A percentile compares a stretch with the other conserved stretches of the same genome.
Conservation (phyloP, 2,888 invertebrate species). For the Chouioia cunea region DNA sequence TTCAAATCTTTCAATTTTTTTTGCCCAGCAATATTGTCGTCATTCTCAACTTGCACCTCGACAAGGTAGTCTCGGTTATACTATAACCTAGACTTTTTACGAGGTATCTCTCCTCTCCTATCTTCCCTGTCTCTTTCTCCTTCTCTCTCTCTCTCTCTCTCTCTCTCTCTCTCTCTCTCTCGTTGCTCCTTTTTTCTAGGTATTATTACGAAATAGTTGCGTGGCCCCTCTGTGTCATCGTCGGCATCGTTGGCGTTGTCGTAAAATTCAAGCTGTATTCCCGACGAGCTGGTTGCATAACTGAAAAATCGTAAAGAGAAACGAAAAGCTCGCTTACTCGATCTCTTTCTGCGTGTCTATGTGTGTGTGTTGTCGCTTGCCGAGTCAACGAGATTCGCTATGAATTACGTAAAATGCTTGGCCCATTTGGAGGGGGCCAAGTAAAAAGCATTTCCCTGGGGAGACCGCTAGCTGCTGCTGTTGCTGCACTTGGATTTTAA, state of each 20-base stretch:
- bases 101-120: too few species aligned
- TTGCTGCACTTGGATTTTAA: conserved; percentile 2
- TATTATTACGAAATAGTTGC: conserved; percentile 34
- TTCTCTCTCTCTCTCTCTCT: background rate
- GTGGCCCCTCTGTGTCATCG: background rate
- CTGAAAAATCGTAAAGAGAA: conserved; percentile 26
- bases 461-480: background rate
- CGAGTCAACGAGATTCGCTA: conserved; percentile 5
- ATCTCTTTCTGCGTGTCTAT: too few species aligned
- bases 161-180: background rate
- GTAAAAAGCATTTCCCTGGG: conserved; percentile 1
- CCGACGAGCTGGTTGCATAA: conserved; percentile 11
- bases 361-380: too few species aligned
- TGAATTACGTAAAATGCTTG: conserved; percentile 15
- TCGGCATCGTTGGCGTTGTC: conserved; percentile 4
- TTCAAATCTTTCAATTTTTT: conserved; percentile 10
- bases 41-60: conserved; percentile 3
- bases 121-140: background rate
- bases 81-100: too few species aligned
- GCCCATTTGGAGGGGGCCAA: too few species aligned
- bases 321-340: background rate
- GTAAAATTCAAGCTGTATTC: conserved; percentile 10
- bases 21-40: too few species aligned
- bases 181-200: background rate
- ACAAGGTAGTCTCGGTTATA: conserved; percentile 21